phyloP scores from a whole-genome alignment of 2,113 vertebrate species.

The Salvator merianae region DNA sequence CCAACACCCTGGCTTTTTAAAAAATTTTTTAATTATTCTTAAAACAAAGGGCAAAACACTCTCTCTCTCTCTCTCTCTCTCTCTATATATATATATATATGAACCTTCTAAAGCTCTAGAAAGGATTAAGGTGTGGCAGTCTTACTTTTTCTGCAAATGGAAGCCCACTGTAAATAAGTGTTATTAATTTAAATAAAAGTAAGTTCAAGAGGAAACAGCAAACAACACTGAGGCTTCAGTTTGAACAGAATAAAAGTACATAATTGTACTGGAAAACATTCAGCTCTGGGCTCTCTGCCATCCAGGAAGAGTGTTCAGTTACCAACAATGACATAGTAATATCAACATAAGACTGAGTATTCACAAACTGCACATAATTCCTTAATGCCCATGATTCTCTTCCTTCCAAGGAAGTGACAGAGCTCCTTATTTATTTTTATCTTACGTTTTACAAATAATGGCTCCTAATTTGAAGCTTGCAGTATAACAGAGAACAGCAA shows the following conservation, averaged over 20 bases:
- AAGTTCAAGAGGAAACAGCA: conserved; percentile 78
- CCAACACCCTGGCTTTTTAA: not conserved
- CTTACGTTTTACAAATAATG: conserved; percentile 8
- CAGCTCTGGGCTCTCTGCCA: conserved; percentile 75
- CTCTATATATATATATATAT: no score
- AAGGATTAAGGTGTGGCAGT: conserved; percentile 50
- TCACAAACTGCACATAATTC: conserved; percentile 57
- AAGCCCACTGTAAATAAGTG: conserved; percentile 43
- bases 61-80: no score
- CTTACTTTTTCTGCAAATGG: conserved; percentile 39
- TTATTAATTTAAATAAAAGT: conserved; percentile 66
- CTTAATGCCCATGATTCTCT: conserved; percentile 46
- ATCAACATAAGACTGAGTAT: conserved; percentile 65
- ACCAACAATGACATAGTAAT: conserved; percentile 59
- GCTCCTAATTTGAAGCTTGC: not conserved
- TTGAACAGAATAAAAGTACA: conserved; percentile 75
- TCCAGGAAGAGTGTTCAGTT: conserved; percentile 74
- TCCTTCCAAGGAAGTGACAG: conserved; percentile 41
- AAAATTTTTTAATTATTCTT: no score
- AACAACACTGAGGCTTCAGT: conserved; percentile 66
- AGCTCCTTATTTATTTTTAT: conserved; percentile 21
- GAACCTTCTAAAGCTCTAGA: conserved; percentile 9
- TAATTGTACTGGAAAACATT: conserved; percentile 70
- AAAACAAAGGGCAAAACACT: not conserved
- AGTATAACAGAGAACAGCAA: not conserved